phyloP scores from a whole-genome alignment of 2,797 vertebrate genomes.

The Lutjanus argentimaculatus region DNA sequence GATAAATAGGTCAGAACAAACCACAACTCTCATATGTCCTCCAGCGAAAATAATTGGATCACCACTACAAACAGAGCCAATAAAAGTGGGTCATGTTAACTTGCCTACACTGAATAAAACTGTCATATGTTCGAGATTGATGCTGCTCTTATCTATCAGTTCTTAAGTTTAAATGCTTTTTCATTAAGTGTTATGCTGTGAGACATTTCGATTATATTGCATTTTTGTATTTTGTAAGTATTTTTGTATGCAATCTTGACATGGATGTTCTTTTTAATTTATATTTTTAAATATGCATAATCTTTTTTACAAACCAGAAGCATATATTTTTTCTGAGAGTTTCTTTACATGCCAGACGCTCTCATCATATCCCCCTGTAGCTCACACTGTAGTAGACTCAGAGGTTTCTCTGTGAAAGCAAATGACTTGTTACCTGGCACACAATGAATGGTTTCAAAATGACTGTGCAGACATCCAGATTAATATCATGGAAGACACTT shows the following conservation, averaged over 20 bases:
- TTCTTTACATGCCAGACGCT: background rate
- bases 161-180: background rate
- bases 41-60: background rate
- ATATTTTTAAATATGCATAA: background rate
- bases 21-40: background rate
- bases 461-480: constrained; percentile 13
- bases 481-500: constrained; percentile 14
- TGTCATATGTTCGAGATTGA: background rate
- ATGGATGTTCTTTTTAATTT: too few species aligned
- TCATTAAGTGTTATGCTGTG: background rate
- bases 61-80: background rate
- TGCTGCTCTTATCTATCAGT: background rate
- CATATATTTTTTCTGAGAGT: background rate
- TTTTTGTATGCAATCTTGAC: background rate
- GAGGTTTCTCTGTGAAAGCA: background rate
- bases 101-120: background rate
- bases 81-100: background rate
- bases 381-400: background rate
- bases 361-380: background rate
- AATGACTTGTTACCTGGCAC: background rate
- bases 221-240: background rate
- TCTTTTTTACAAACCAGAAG: background rate
- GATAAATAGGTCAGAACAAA: background rate
- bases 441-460: background rate
- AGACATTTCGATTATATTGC: background rate